phyloP scores from a whole-genome alignment of 2,113 vertebrate species.

The Tauraco erythrolophus region DNA sequence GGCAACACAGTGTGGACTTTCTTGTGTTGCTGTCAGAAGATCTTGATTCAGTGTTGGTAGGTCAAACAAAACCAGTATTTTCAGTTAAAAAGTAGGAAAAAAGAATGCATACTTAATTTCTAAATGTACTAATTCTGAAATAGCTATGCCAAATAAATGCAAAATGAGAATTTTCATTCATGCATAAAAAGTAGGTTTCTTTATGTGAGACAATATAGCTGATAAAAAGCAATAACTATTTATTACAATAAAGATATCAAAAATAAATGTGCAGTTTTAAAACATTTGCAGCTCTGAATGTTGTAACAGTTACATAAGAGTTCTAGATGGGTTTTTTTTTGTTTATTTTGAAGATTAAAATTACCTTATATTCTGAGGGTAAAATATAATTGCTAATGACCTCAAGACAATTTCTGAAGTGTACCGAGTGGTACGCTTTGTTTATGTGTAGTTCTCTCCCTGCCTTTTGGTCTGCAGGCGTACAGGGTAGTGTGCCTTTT shows the following conservation, averaged over 20 bases:
- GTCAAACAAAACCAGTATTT: not conserved
- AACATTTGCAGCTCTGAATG: not conserved
- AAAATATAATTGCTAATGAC: not conserved
- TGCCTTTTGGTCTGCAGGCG: not conserved
- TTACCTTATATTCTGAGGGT: not conserved
- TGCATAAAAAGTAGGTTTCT: not conserved
- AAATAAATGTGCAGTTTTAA: not conserved
- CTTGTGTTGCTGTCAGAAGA: not conserved
- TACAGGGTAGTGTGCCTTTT: not conserved
- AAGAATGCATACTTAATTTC: not conserved
- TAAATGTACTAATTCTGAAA: not conserved
- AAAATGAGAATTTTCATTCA: not conserved
- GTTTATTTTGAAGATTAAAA: not conserved
- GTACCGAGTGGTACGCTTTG: not conserved
- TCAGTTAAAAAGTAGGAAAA: not conserved
- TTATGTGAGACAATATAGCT: not conserved
- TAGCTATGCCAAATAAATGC: not conserved
- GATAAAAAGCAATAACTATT: not conserved
- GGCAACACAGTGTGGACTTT: not conserved
- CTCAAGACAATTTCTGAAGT: not conserved
- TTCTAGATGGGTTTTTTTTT: not conserved
- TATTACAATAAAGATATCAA: not conserved
- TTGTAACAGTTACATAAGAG: not conserved
- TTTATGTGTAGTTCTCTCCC: not conserved
- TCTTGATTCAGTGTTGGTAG: not conserved